Percentiles rank a stretch among this genome's conserved stretches.
phyloP scores from a whole-genome alignment of 1,140 invertebrate species.

The Centruroides vittatus region DNA sequence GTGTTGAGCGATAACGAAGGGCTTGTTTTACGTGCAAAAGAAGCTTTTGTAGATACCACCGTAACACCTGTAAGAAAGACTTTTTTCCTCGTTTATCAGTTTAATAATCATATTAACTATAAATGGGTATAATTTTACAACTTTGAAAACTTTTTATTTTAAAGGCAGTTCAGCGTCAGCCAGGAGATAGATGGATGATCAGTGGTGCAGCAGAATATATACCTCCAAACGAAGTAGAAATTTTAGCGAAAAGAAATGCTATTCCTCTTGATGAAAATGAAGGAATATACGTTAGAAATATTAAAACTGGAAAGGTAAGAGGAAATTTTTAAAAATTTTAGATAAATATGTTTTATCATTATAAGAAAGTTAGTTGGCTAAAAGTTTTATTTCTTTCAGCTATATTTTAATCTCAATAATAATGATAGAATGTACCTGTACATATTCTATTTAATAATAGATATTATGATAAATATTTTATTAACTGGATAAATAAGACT shows the following conservation, averaged over 20 bases:
- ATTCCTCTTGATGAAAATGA: slow-evolving; percentile 40
- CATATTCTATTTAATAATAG: too few relatives aligned
- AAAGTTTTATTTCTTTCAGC: too few relatives aligned
- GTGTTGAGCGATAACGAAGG: slow-evolving; percentile 37
- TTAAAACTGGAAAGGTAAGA: slow-evolving; percentile 34
- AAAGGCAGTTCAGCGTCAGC: slow-evolving; percentile 22
- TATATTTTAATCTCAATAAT: too few relatives aligned
- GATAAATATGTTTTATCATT: background rate
- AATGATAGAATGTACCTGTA: too few relatives aligned
- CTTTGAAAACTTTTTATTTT: too few relatives aligned
- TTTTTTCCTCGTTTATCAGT: background rate
- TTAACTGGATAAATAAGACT: too few relatives aligned
- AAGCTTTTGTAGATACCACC: slow-evolving; percentile 30
- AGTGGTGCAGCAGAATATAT: slow-evolving; percentile 37
- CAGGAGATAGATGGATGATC: slow-evolving; percentile 40
- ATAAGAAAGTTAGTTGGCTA: background rate
- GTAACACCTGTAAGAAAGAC: slow-evolving; percentile 4
- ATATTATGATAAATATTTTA: too few relatives aligned
- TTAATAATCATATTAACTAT: too few relatives aligned
- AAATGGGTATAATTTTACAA: too few relatives aligned
- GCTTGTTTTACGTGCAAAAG: slow-evolving; percentile 32
- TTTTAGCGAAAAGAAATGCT: slow-evolving; percentile 31
- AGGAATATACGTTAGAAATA: slow-evolving; percentile 39
- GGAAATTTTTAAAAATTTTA: background rate
- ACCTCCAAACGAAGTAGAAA: slow-evolving; percentile 37